Conservation (phyloP, 1,140 invertebrate species). For the Drosophila obscura region DNA sequence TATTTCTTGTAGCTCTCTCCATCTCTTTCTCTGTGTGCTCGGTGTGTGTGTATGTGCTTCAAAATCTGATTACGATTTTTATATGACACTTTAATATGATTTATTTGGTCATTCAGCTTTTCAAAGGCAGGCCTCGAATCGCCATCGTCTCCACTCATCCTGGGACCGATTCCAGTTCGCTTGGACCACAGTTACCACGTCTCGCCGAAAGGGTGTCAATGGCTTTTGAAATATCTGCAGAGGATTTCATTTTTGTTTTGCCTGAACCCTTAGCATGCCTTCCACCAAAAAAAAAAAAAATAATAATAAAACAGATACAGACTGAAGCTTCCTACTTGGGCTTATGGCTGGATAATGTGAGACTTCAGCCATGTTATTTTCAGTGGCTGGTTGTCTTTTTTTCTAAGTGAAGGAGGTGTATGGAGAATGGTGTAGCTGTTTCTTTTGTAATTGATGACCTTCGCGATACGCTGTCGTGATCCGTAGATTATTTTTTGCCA, state of each 20-base stretch:
- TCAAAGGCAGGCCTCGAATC: conserved; percentile 71
- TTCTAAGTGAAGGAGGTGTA: conserved; percentile 18
- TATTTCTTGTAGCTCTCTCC: conserved; percentile 47
- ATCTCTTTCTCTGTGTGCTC: conserved; percentile 8
- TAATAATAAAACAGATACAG: conserved; percentile 49
- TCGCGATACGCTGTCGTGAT: conserved; percentile 71
- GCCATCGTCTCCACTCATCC: no score
- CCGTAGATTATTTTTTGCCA: conserved; percentile 61
- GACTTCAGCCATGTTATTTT: conserved; percentile 79
- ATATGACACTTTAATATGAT: conserved; percentile 83
- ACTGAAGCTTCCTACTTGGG: conserved; percentile 71
- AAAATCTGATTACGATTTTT: conserved; percentile 83
- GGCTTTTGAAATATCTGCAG: conserved; percentile 83
- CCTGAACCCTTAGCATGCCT: background rate
- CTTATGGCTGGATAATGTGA: conserved; percentile 78
- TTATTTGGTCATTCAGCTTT: conserved; percentile 83
- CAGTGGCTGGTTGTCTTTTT: conserved; percentile 59
- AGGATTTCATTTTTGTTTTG: conserved; percentile 75
- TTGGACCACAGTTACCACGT: conserved; percentile 43
- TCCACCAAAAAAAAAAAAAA: conserved; percentile 26
- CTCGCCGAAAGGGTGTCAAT: conserved; percentile 78
- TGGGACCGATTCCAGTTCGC: conserved; percentile 24
- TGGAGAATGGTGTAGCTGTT: conserved; percentile 49
- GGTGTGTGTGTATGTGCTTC: conserved; percentile 63
- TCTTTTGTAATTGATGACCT: conserved; percentile 77